Evolutionary conservation across 2,888 invertebrate genomes (phyloP), one percentile per base, ranked within the genome.

Genomic region (Esperia sulphurella): DNA sequence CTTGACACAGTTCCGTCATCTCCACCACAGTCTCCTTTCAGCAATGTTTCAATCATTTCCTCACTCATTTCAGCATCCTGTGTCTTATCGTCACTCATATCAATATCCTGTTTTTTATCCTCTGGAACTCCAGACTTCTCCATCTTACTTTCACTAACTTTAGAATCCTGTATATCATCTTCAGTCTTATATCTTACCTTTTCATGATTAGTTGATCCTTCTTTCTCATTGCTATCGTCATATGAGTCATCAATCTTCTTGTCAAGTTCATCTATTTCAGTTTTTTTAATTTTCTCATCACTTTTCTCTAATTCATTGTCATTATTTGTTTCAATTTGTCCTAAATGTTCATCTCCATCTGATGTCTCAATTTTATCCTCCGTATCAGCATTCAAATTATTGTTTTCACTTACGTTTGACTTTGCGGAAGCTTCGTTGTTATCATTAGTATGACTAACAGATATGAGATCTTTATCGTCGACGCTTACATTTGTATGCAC

Each of bases 21-120:
- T 28, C 56, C 65, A 48, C 57, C 55, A 50, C 61, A 69, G 51
- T 79, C 79, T 52, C 75, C 82, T 53, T 79, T 77, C 45, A 85
- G 61, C 45, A 84, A 67, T 50, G 64, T 74, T 52, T 85, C 78
- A 52, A 83, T 83, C 65, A 79, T 65, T 54, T 85, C 81, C 35
- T 82, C 81, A 58, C 75, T 81, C 64, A 80, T 79, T 56, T 84
- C 85, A 42, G 68, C 41, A 52, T 79, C 81, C 49, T 76, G 69
- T 28, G 53, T 53, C 59, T 75, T 73, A 29, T 48, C 44, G 29
- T 42, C 35, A 33, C 45, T 41, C n/a, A 35, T 46, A 8, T 49
- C 33, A 38, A 30, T 40, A 30, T 30, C n/a, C 12, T 31, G 45
- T n/a, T 10, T 43, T 33, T 21, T 37, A 13, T 49, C 43, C 3